phyloP scores from a whole-genome alignment of 2,888 invertebrate species.

The Zhengitettix transpicula region DNA sequence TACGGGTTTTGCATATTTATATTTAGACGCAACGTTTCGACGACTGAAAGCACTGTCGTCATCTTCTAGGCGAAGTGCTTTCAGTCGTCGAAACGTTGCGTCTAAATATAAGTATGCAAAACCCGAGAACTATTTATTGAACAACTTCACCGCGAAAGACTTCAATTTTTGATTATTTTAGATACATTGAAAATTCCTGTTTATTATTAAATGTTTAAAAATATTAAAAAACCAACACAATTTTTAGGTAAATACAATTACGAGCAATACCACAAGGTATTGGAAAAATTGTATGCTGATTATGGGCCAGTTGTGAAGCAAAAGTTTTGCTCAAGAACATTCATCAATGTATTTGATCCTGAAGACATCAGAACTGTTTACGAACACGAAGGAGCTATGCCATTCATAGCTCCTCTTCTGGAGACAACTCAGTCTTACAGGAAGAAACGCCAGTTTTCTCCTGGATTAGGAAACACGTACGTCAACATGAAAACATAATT shows the following conservation, averaged over 20 bases:
- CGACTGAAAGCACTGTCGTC: too few relatives aligned
- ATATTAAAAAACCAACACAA: too few relatives aligned
- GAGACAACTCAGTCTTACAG: constrained; percentile 31
- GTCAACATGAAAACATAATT: constrained; percentile 10
- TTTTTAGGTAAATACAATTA: constrained; percentile 18
- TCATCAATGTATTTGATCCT: constrained; percentile 34
- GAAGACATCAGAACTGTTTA: constrained; percentile 29
- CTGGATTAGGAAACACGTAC: constrained; percentile 35
- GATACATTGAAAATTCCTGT: too few relatives aligned
- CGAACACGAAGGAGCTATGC: constrained; percentile 29
- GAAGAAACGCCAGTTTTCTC: constrained; percentile 27
- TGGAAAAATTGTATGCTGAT: constrained; percentile 23
- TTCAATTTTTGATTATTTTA: too few relatives aligned
- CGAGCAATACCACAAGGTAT: constrained; percentile 24
- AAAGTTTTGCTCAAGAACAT: constrained; percentile 23
- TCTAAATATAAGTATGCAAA: too few relatives aligned
- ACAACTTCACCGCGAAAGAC: too few relatives aligned
- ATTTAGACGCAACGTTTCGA: too few relatives aligned
- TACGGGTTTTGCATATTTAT: too few relatives aligned
- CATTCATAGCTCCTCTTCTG: constrained; percentile 31
- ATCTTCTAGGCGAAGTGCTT: too few relatives aligned
- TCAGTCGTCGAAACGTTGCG: too few relatives aligned
- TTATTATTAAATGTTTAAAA: too few relatives aligned
- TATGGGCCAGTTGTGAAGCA: constrained; percentile 33
- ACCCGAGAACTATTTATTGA: too few relatives aligned